These are phyloP conservation scores for Tribolium madens DNA, from an alignment of 1,140 invertebrate genomes.

Conservation along the genomic window DNA sequence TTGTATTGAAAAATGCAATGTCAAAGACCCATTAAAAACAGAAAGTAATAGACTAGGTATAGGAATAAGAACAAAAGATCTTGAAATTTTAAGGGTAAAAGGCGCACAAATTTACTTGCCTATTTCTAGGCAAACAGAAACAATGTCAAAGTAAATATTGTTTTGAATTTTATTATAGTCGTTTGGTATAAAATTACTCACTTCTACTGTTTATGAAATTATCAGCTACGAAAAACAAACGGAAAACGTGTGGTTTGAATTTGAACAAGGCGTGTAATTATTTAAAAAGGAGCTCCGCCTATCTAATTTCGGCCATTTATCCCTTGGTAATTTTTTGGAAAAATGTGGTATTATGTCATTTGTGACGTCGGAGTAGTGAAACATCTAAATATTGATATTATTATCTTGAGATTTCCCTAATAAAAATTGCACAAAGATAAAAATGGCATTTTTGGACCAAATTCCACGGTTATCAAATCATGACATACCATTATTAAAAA, in stretches of 20 bases:
- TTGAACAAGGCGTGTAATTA: not conserved
- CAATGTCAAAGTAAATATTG: not conserved
- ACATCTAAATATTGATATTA: not conserved
- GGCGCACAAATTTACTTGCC: too few species aligned
- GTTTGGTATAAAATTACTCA: not conserved
- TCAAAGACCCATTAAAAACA: too few species aligned
- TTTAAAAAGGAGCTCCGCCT: not conserved
- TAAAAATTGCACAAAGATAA: not conserved
- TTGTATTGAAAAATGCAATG: too few species aligned
- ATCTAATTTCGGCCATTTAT: not conserved
- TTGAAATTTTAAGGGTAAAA: too few species aligned
- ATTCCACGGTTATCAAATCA: not conserved
- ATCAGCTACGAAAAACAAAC: not conserved
- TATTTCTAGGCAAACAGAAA: too few species aligned
- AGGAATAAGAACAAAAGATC: too few species aligned
- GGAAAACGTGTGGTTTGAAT: not conserved
- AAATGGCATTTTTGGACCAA: not conserved
- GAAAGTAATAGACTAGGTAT: too few species aligned
- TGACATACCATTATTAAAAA: conserved; percentile 11
- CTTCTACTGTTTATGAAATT: not conserved
- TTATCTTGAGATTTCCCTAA: not conserved
- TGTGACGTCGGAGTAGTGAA: not conserved
- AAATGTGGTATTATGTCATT: not conserved
- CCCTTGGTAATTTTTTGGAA: not conserved
- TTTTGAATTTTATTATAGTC: not conserved